Evolutionary conservation across 1,140 invertebrate genomes (phyloP).

Genomic region (Oreohelix idahoensis): DNA sequence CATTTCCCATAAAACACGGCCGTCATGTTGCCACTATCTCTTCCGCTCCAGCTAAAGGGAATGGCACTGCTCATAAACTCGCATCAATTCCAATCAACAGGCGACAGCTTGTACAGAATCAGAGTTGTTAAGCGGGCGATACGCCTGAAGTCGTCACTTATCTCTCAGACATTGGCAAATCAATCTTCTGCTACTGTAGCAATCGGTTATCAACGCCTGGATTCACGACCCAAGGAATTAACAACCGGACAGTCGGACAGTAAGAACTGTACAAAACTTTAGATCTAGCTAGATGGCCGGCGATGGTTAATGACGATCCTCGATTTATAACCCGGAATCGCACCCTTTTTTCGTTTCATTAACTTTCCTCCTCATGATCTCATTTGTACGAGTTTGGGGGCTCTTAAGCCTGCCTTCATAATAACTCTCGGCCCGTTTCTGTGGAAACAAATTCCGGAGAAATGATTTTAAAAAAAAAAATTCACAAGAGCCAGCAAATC

Average conservation of each 20-base stretch:
- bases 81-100: not conserved
- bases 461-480: not conserved
- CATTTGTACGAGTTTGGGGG: no score
- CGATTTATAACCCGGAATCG: no score
- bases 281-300: no score
- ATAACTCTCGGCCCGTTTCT: not conserved
- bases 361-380: no score
- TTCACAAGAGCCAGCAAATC: not conserved
- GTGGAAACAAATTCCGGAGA: not conserved
- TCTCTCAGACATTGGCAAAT: not conserved
- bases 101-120: not conserved
- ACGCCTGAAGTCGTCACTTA: not conserved
- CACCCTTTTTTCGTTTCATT: no score
- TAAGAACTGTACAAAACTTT: no score
- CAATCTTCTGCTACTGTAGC: not conserved
- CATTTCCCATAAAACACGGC: not conserved
- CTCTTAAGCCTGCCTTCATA: not conserved
- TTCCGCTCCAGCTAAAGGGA: not conserved
- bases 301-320: no score
- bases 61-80: not conserved
- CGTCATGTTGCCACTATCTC: constrained; percentile 3
- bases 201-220: not conserved
- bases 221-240: not conserved
- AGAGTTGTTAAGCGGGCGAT: not conserved
- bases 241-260: no score